These are phyloP conservation scores for Palythoa heliodiscus DNA, from an alignment of 92 coral and sea anemone species.

Conservation along the genomic window DNA sequence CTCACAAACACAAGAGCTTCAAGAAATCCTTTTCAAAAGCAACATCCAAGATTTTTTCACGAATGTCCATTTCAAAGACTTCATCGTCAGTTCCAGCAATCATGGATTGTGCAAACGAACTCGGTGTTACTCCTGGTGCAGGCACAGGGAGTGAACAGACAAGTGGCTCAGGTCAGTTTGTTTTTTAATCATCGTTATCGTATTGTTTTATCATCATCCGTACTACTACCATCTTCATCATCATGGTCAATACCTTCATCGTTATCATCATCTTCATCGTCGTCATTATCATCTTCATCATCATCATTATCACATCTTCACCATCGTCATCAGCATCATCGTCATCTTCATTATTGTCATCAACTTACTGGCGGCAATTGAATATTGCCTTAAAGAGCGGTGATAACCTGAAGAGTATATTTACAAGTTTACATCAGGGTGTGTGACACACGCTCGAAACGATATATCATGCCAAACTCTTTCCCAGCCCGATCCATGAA, in stretches of 20 bases:
- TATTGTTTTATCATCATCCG: background rate
- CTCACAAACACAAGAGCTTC: conserved; percentile 81
- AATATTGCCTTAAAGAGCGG: too few relatives aligned
- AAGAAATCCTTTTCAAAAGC: conserved; percentile 88
- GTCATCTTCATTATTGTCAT: background rate
- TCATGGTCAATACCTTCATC: background rate
- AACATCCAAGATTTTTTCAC: conserved; percentile 86
- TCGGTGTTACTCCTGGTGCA: conserved; percentile 67
- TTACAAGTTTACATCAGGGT: too few relatives aligned
- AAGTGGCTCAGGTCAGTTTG: conserved; percentile 55
- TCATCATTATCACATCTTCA: background rate
- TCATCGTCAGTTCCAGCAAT: conserved; percentile 17
- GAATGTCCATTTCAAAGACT: conserved; percentile 71
- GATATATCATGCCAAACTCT: too few relatives aligned
- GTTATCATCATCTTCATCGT: background rate
- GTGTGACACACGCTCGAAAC: too few relatives aligned
- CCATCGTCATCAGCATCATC: background rate
- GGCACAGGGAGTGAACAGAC: conserved; percentile 78
- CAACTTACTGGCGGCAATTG: too few relatives aligned
- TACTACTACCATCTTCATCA: background rate
- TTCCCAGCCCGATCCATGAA: too few relatives aligned
- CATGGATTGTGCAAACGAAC: conserved; percentile 59
- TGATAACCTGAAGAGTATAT: too few relatives aligned
- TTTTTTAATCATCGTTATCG: background rate
- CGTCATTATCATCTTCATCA: background rate